Evolutionary conservation across 2,113 vertebrate species (phyloP).

Genomic region (Neotoma lepida): DNA sequence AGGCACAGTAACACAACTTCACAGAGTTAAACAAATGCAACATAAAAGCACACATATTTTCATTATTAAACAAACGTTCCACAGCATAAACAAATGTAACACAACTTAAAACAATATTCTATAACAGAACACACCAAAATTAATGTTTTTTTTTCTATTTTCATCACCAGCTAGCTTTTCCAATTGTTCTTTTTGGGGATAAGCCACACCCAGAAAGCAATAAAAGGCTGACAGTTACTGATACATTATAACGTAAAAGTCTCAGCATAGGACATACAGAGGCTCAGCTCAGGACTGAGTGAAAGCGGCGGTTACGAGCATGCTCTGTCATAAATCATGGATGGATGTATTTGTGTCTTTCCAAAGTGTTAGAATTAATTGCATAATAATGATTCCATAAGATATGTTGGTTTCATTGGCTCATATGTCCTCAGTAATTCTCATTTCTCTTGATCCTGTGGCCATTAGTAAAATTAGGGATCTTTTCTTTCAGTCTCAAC

Average conservation of each 20-base stretch:
- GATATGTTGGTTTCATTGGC: background rate
- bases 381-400: background rate
- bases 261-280: background rate
- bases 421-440: background rate
- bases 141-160: background rate
- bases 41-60: too few relatives aligned
- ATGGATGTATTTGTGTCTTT: background rate
- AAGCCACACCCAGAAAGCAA: background rate
- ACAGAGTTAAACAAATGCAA: too few relatives aligned
- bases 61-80: too few relatives aligned
- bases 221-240: background rate
- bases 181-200: background rate
- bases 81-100: too few relatives aligned
- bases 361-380: background rate
- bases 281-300: background rate
- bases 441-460: background rate
- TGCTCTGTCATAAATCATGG: background rate
- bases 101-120: too few relatives aligned
- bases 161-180: background rate
- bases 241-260: background rate
- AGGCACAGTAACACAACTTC: too few relatives aligned
- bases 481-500: background rate
- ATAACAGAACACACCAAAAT: background rate
- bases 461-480: background rate
- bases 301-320: background rate